Base-by-base conservation (phyloP, 2,113 vertebrate species). In the Grallaria varia region DNA sequence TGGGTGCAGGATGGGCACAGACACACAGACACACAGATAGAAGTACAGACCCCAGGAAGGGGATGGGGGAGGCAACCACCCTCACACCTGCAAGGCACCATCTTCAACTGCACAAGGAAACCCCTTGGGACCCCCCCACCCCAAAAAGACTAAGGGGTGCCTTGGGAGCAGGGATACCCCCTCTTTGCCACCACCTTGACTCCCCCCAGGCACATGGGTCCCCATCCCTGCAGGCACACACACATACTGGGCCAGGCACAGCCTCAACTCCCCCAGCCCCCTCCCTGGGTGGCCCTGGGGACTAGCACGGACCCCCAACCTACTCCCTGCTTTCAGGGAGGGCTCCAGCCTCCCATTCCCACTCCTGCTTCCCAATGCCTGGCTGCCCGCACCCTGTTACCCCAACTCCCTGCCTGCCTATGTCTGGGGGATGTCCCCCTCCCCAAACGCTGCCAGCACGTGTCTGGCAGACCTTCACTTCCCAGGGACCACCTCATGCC, bases 131-230 rank as follows among this genome's bases (percentile, higher is more conserved):
- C 17, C 7, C n/a, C 44, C 22, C 2, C 40, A 25, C 47, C 58
- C 45, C 18, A 6, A 3, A 52, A 52, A 47, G 56, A 67, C 45
- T 74, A 52, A 86, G 69, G 37, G 37, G 27, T 12, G 22, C 16
- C 21, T 68, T 6, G 7, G 44, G 58, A 84, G 35, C 45, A 67
- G 68, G 68, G 37, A 71, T 22, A 11, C 1, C 8, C 12, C 20
- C 25, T 25, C 25, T 55, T 50, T 19, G 28, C n/a, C 71, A 60
- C 33, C 59, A 55, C 16, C 40, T 40, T 49, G 68, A 21, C 18
- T 47, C 39, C 14, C 27, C 12, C 24, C 16, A 14, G 8, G 40
- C 23, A 23, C 50, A 31, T 0, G 1, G 25, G 39, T 53, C 23
- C 37, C 87, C 6, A 1, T 20, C 60, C 50, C 50, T 88, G 40